These are phyloP conservation scores for Nanger granti DNA, from an alignment of 2,113 vertebrate genomes.

Conservation along the genomic window DNA sequence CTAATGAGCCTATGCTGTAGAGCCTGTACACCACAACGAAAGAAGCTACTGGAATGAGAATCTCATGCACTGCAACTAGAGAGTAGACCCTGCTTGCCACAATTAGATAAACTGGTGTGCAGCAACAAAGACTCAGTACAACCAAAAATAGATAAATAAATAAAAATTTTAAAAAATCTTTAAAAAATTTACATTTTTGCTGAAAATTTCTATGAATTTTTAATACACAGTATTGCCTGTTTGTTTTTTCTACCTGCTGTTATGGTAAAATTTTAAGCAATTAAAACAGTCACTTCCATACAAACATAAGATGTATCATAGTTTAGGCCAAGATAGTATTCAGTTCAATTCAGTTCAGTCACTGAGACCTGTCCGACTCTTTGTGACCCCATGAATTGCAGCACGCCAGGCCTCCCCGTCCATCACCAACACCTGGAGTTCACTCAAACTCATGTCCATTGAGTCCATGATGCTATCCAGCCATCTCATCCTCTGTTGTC, in stretches of 20 bases:
- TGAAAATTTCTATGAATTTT: neutral
- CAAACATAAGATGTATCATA: neutral
- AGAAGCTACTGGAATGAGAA: neutral
- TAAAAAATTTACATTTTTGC: neutral
- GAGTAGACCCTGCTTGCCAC: neutral
- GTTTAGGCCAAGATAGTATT: neutral
- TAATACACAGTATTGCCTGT: neutral
- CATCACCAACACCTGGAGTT: too few species aligned
- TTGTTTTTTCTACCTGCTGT: neutral
- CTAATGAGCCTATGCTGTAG: neutral
- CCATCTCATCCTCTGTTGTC: too few species aligned
- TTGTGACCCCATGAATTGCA: accelerated
- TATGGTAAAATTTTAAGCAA: neutral
- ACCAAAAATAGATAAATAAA: neutral
- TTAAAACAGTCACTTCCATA: neutral
- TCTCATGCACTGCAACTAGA: too few species aligned
- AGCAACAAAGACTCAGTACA: neutral
- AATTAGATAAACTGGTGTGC: neutral
- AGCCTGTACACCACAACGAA: neutral
- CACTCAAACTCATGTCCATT: too few species aligned
- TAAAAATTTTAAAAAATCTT: neutral
- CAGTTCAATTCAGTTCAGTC: too few species aligned
- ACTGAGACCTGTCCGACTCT: accelerated
- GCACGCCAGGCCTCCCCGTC: too few species aligned
- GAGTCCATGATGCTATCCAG: too few species aligned